Conservation (phyloP, 1,140 invertebrate species). For the Scylla paramamosain region DNA sequence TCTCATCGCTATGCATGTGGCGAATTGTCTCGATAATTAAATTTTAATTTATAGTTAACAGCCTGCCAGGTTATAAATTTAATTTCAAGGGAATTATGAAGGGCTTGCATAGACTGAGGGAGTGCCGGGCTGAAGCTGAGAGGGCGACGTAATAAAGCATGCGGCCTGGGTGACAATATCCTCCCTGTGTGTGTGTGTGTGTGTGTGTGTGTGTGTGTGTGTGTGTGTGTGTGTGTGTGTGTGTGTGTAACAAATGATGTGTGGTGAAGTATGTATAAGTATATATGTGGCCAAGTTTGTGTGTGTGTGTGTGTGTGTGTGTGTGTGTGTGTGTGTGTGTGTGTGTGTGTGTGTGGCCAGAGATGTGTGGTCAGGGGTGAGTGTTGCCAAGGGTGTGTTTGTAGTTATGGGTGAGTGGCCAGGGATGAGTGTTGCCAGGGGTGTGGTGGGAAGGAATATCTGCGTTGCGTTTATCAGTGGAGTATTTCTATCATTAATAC, state of each 20-base stretch:
- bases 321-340: background rate
- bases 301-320: background rate
- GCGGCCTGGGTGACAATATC: background rate
- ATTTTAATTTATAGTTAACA: slow-evolving; percentile 64
- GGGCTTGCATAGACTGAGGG: background rate
- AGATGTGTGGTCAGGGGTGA: background rate
- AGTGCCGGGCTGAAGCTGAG: background rate
- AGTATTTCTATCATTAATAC: too few relatives aligned
- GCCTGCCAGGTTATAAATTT: slow-evolving; percentile 63
- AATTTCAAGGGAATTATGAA: slow-evolving; percentile 52
- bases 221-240: too few relatives aligned
- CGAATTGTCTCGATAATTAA: slow-evolving; percentile 67
- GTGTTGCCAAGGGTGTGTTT: background rate
- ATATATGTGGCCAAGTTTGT: background rate
- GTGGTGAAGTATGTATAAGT: background rate
- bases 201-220: too few relatives aligned
- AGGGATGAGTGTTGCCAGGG: background rate
- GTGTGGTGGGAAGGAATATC: too few relatives aligned
- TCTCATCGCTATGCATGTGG: slow-evolving; percentile 63
- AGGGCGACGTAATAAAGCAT: background rate
- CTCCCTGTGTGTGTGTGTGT: background rate
- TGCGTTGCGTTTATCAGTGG: too few relatives aligned
- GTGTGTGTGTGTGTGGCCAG: background rate
- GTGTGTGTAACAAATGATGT: background rate
- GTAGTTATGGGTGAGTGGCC: background rate